Evolutionary conservation across 2,888 invertebrate species (phyloP), one percentile per base, ranked within the genome.

Genomic region (Zaprionus bogoriensis): DNA sequence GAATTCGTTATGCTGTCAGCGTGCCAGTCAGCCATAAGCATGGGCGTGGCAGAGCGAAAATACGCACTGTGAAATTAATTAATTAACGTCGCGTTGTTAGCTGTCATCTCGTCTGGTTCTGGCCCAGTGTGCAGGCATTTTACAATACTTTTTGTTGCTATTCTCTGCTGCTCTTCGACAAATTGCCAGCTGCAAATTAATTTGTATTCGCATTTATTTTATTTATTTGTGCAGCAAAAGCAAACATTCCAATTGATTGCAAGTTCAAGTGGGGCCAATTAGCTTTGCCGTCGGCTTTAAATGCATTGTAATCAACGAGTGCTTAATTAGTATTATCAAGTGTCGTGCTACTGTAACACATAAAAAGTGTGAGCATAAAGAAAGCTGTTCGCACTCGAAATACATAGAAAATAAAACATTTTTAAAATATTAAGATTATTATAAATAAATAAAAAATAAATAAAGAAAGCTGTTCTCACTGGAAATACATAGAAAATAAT

Each of bases 1-100:
- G 80, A 71, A 77, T 86, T 80, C 74, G 83, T 76, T 83, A 83
- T 66, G 67, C 67, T 77, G 84, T 79, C 84, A 74, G 71, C 61
- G 42, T 55, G 55, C 58, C 51, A 53, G 25, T 23, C 19, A 39
- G 54, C 28, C 52, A 58, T 30, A n/a, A 20, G 9, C 17, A 17
- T 5, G 20, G 44, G 27, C 46, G 30, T 23, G 42, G 4, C 42
- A 46, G 66, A 58, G 54, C 38, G 53, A 68, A 64, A 69, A 63
- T 50, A 71, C 58, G 68, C 75, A 74, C 46, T 63, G 54, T 22
- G 51, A 78, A 78, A 74, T 81, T 74, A 84, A 79, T 81, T 77
- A 84, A 78, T 81, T 85, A 85, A 69, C 7, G 2, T 14, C 5
- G 6, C 25, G 42, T 46, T 69, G 64, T 69, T 42, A 45, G 64